Conservation (phyloP, 2,113 vertebrate genomes). For the Hiodon tergisus region DNA sequence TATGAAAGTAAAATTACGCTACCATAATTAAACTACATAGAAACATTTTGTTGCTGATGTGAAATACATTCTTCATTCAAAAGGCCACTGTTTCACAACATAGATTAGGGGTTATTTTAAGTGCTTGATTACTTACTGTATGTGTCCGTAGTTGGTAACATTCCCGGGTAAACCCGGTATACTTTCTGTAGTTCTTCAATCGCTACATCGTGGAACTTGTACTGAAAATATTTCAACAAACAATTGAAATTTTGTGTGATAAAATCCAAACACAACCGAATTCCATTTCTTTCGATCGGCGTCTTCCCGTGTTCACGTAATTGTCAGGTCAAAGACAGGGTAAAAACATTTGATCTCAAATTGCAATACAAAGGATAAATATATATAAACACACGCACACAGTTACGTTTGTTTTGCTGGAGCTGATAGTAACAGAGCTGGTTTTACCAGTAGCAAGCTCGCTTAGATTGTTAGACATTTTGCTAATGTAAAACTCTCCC, state of each 20-base stretch:
- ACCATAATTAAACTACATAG: too few relatives aligned
- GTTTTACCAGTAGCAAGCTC: conserved; percentile 39
- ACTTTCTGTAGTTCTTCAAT: conserved; percentile 63
- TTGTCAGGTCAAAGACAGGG: too few relatives aligned
- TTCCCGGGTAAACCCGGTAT: conserved; percentile 41
- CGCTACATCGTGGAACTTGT: conserved; percentile 66
- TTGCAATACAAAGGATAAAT: not conserved
- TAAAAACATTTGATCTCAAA: too few relatives aligned
- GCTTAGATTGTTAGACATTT: not conserved
- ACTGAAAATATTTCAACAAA: conserved; percentile 42
- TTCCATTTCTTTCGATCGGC: too few relatives aligned
- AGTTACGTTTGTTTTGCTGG: not conserved
- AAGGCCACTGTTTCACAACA: not conserved
- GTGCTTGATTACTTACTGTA: conserved; percentile 55
- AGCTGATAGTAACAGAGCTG: conserved; percentile 28
- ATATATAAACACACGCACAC: not conserved
- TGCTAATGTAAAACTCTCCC: not conserved
- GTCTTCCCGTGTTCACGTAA: too few relatives aligned
- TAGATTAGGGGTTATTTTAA: not conserved
- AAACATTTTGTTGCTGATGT: too few relatives aligned
- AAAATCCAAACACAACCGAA: too few relatives aligned
- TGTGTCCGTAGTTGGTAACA: conserved; percentile 43
- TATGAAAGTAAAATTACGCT: too few relatives aligned
- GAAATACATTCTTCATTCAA: not conserved
- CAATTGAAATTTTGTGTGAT: not conserved